Conservation (phyloP, 2,888 invertebrate species). For the Conus canariensis region DNA sequence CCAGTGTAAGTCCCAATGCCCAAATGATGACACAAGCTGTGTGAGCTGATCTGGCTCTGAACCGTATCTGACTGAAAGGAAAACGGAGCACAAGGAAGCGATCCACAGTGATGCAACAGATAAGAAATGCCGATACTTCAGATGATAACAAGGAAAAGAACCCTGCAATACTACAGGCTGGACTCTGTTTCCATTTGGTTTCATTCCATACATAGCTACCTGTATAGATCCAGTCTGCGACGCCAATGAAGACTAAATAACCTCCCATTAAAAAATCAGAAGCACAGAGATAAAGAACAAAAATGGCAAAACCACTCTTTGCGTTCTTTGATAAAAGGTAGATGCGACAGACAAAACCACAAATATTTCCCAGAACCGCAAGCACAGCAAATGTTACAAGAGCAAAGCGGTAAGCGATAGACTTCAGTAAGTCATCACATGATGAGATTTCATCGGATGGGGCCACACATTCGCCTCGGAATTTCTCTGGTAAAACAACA, state of each 20-base stretch:
- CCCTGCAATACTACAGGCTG: constrained; percentile 59
- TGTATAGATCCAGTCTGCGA: constrained; percentile 57
- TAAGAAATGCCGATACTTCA: constrained; percentile 83
- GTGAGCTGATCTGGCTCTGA: constrained; percentile 61
- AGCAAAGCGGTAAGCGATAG: neutral
- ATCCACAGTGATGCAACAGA: constrained; percentile 84
- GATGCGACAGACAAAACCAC: neutral
- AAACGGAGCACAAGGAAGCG: constrained; percentile 83
- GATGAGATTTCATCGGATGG: constrained; percentile 16
- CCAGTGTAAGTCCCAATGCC: constrained; percentile 65
- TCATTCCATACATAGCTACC: constrained; percentile 60
- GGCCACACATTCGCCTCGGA: neutral
- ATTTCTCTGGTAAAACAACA: neutral
- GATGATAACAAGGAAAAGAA: constrained; percentile 78
- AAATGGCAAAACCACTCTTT: constrained; percentile 16
- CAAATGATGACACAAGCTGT: constrained; percentile 61
- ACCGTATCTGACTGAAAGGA: constrained; percentile 79
- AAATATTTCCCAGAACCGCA: neutral
- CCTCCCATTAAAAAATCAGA: constrained; percentile 58
- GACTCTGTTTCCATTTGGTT: constrained; percentile 58
- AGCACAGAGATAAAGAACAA: constrained; percentile 43
- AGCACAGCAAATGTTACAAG: neutral
- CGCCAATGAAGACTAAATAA: constrained; percentile 58
- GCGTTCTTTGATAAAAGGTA: neutral
- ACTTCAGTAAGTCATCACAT: constrained; percentile 16